Evolutionary conservation across 2,888 invertebrate genomes (phyloP), one percentile per base, ranked within the genome.

Genomic region (Orthonychiurus folsomi): DNA sequence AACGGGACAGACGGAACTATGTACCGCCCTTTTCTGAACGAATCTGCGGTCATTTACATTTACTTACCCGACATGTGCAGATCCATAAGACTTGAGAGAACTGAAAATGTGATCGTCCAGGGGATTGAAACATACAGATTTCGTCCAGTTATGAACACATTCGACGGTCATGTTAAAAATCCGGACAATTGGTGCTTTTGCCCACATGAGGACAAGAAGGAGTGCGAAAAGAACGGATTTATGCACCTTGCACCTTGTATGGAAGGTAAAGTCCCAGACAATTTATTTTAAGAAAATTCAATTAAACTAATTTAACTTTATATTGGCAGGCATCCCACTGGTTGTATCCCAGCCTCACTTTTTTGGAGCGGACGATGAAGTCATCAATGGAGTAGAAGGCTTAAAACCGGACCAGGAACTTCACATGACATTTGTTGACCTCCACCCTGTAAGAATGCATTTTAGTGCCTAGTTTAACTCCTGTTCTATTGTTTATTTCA

Each of bases 61-160:
- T 77, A 74, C 64, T 70, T 74, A 37, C 69, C 74, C 1, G 75
- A 77, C 66, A 68, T 77, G 28, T 78, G 77, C 70, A 71, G 76
- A 71, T 74, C 70, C 2, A 54, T 68, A 12, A 64, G 62, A 24
- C 63, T 62, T 18, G 66, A 62, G 1, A 66, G 48, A 50, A 61
- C 28, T 5, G 58, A 56, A 5, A 66, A 61, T 26, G 58, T 60
- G 3, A 52, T 56, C 24, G 59, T 69, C 15, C 52, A 66, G 1
- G 67, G 61, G n/a, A 65, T 70, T 2, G 59, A 65, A 26, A 56
- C 66, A 5, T 64, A 55, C 27, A 50, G 68, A 15, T 71, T 65
- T 50, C 26, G 37, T 23, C 65, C 67, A 47, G 64, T 62, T 18
- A 61, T 63, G 26, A 62, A 66, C n/a, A 60, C 65, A 1, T 53